Conservation (phyloP, 1,140 invertebrate species). For the Aricia agestis region DNA sequence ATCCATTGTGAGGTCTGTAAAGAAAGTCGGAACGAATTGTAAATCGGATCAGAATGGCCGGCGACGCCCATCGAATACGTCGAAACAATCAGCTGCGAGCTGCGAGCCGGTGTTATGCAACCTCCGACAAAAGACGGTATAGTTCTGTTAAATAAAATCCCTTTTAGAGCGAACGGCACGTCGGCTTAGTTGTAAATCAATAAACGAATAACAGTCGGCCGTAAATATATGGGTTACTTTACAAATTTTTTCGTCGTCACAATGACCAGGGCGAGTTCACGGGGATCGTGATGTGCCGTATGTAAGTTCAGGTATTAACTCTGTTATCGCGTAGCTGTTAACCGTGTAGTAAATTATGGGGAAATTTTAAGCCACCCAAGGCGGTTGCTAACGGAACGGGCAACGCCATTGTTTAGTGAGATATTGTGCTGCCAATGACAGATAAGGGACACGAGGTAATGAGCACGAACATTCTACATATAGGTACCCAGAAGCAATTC, state of each 20-base stretch:
- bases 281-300: conserved; percentile 22
- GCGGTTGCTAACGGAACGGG: conserved; percentile 50
- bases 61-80: conserved; percentile 57
- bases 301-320: conserved; percentile 36
- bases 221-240: conserved; percentile 12
- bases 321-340: conserved; percentile 22
- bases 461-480: conserved; percentile 34
- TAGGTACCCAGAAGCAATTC: conserved; percentile 7
- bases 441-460: conserved; percentile 56
- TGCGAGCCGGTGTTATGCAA: conserved; percentile 56
- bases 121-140: conserved; percentile 58
- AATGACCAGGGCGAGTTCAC: background rate
- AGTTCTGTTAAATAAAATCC: conserved; percentile 49
- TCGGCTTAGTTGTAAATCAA: conserved; percentile 50
- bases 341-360: conserved; percentile 19
- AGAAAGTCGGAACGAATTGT: conserved; percentile 71
- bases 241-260: conserved; percentile 24
- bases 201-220: conserved; percentile 38
- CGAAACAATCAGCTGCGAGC: conserved; percentile 58
- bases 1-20: conserved; percentile 51
- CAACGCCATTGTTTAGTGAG: conserved; percentile 49
- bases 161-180: conserved; percentile 31
- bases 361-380: conserved; percentile 27
- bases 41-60: conserved; percentile 58
- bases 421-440: conserved; percentile 65